A percentile compares a stretch with the other conserved stretches of the same genome.
Evolutionary conservation across 2,113 vertebrate species (phyloP).

Genomic region (Martes martes): DNA sequence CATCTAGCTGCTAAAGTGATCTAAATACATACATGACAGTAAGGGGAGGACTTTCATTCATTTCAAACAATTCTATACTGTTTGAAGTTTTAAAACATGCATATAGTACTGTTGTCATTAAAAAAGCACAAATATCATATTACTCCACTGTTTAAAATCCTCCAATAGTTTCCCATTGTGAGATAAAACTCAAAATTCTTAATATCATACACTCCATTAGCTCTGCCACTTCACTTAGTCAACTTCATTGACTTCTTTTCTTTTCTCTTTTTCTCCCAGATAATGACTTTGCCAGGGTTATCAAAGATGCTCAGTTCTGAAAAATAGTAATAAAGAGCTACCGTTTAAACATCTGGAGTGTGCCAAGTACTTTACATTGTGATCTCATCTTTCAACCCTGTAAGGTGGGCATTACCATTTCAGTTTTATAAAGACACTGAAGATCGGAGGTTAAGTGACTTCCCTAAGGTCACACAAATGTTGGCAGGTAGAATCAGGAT

Average conservation of each 20-base stretch:
- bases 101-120: not conserved
- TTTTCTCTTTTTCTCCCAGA: conserved; percentile 14
- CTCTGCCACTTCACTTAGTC: not conserved
- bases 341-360: not conserved
- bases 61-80: not conserved
- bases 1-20: not conserved
- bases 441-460: not conserved
- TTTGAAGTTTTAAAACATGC: not conserved
- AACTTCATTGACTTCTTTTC: not conserved
- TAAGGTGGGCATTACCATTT: not conserved
- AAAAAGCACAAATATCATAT: conserved; percentile 1
- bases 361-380: not conserved
- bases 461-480: not conserved
- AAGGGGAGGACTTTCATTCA: not conserved
- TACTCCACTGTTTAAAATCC: not conserved
- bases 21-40: not conserved
- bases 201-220: not conserved
- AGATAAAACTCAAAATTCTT: conserved; percentile 25
- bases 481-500: not conserved
- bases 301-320: conserved; percentile 16
- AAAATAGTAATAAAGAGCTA: not conserved
- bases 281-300: not conserved
- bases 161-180: not conserved
- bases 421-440: not conserved
- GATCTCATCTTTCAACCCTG: conserved; percentile 17